Percentiles rank a stretch among this genome's conserved stretches.
phyloP scores from a whole-genome alignment of 2,888 invertebrate species.

The Quadriops clusia region DNA sequence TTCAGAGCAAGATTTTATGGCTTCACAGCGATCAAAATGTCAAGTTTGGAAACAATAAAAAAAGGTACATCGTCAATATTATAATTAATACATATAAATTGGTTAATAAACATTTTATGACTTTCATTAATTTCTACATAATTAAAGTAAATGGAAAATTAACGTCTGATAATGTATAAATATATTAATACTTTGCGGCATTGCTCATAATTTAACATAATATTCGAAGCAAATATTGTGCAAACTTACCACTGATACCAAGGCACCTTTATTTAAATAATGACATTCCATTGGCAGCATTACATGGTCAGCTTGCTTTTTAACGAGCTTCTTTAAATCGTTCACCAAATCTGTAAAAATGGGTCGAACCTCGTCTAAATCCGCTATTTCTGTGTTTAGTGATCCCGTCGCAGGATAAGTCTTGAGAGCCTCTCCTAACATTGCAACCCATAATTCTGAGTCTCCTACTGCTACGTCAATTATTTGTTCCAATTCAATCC shows the following conservation, averaged over 20 bases:
- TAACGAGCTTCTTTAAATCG: constrained; percentile 69
- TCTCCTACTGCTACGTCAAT: constrained; percentile 86
- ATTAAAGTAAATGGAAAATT: too few species aligned
- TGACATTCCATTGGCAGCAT: constrained; percentile 92
- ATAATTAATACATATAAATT: too few species aligned
- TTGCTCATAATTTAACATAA: too few species aligned
- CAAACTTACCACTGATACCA: constrained; percentile 62
- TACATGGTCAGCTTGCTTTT: constrained; percentile 72
- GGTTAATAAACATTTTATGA: too few species aligned
- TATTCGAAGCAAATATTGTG: too few species aligned
- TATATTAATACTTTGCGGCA: too few species aligned
- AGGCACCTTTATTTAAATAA: constrained; percentile 87
- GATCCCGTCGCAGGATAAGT: constrained; percentile 84
- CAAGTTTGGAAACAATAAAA: too few species aligned
- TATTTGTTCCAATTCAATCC: constrained; percentile 84
- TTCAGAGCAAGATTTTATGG: too few species aligned
- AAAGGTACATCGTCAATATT: too few species aligned
- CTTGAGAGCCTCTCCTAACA: constrained; percentile 91
- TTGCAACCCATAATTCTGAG: constrained; percentile 94
- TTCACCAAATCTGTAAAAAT: constrained; percentile 84
- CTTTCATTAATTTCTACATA: too few species aligned
- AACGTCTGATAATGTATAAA: too few species aligned
- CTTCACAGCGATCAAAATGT: too few species aligned
- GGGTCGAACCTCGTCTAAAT: constrained; percentile 78
- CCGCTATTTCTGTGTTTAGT: constrained; percentile 78